Evolutionary conservation across 2,797 vertebrate species (phyloP), one percentile per base, ranked within the genome.

Genomic region (Saxicola maurus): DNA sequence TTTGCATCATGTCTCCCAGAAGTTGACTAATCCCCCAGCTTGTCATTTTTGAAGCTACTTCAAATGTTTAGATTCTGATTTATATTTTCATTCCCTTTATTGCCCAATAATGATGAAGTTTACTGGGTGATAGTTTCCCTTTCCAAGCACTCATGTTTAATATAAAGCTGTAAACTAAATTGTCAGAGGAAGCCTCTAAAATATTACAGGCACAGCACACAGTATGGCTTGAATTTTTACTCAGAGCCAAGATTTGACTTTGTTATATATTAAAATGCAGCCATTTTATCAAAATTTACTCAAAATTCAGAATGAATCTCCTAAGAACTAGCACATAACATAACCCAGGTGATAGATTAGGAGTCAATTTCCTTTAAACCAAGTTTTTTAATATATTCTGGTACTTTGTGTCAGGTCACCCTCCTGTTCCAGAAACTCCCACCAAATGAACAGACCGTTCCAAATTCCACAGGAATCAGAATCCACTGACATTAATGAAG

Each of bases 21-120:
- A 86, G 77, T 15, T 93, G 73, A 81, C 82, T 72, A 68, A 92
- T 72, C 38, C 62, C 78, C 62, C 45, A 60, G 68, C 5, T 69
- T 49, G 72, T 1, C 2, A 43, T 53, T 85, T 55, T 33, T 87
- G 16, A 87, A 85, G 68, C 61, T 68, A 31, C 69, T 92, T 93
- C 55, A 66, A 69, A 43, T 28, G 48, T 57, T 16, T 40, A 17
- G 21, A 31, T 74, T 81, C 55, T 59, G 60, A 79, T 69, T 82
- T 69, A 23, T 48, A 31, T 68, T 78, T 90, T 62, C 11, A 11
- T 80, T 75, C 38, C 53, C 13, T 90, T 89, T 37, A 83, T 48
- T 91, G 82, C 76, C 55, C 71, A 91, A 59, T 38, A 89, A 93
- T 20, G 31, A 81, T 31, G 8, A 73, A 89, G 79, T 91, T 87